A percentile compares a stretch with the other conserved stretches of the same genome.
These are phyloP conservation scores for Acleris literana DNA, from an alignment of 2,888 invertebrate species.

Conservation along the genomic window DNA sequence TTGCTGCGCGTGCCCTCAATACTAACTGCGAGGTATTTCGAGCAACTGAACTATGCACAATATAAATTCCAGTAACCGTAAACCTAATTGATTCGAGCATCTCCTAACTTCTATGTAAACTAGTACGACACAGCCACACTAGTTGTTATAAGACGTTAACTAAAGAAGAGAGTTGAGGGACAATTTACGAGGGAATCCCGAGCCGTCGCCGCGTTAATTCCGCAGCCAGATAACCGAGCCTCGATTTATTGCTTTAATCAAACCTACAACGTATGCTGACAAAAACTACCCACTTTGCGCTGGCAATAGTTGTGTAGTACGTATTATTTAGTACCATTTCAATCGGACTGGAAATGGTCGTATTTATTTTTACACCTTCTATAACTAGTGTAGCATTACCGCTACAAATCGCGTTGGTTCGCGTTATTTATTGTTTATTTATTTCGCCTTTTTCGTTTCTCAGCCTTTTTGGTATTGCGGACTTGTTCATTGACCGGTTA, in stretches of 20 bases:
- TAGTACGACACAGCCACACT: conserved; percentile 9
- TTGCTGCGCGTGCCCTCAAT: neutral
- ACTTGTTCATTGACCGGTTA: too few species aligned
- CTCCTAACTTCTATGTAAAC: conserved; percentile 7
- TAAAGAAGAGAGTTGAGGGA: conserved; percentile 53
- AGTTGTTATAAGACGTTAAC: conserved; percentile 43
- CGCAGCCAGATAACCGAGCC: conserved; percentile 66
- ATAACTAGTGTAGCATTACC: too few species aligned
- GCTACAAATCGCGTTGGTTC: too few species aligned
- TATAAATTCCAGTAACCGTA: conserved; percentile 2
- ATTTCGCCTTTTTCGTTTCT: too few species aligned
- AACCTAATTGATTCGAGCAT: conserved; percentile 12
- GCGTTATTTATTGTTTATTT: too few species aligned
- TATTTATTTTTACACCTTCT: neutral
- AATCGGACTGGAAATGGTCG: neutral
- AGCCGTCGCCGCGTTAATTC: conserved; percentile 69
- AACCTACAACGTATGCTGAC: conserved; percentile 69
- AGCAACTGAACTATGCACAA: neutral
- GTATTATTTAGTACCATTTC: conserved; percentile 50
- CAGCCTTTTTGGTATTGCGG: too few species aligned
- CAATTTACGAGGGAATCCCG: conserved; percentile 71
- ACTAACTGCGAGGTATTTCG: neutral
- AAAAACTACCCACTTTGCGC: conserved; percentile 65
- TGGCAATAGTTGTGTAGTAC: conserved; percentile 17
- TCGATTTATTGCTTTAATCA: conserved; percentile 79